Conservation (phyloP, 2,797 vertebrate genomes). For the Cryptoprocta ferox region DNA sequence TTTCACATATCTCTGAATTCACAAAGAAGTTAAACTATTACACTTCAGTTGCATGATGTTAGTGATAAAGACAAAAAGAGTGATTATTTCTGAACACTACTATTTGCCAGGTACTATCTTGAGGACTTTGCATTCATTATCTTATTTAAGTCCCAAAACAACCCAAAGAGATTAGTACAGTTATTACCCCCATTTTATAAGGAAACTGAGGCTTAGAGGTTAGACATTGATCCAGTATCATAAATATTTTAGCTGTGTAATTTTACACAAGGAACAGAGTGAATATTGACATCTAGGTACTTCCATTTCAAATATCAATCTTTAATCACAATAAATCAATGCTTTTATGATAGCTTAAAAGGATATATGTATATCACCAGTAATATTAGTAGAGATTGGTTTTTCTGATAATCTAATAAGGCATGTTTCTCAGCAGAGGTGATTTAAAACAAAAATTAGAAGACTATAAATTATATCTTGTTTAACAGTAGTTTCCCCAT, state of each 20-base stretch:
- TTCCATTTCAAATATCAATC: conserved; percentile 1
- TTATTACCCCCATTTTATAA: not conserved
- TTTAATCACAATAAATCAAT: not conserved
- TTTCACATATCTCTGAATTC: not conserved
- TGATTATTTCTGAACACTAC: not conserved
- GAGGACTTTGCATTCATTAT: not conserved
- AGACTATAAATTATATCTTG: not conserved
- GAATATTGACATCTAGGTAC: not conserved
- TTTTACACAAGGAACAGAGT: not conserved
- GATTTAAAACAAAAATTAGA: not conserved
- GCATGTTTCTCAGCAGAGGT: not conserved
- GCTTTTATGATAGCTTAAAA: not conserved
- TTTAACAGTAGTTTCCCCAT: not conserved
- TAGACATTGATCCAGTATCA: not conserved
- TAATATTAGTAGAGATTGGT: not conserved
- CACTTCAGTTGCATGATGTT: not conserved
- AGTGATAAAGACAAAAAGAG: not conserved
- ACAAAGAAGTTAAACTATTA: not conserved
- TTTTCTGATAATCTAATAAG: not conserved
- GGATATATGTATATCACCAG: not conserved
- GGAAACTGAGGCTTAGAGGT: not conserved
- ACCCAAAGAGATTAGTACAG: not conserved
- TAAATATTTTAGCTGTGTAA: not conserved
- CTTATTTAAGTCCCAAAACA: not conserved
- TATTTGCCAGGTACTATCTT: not conserved